Evolutionary conservation across 2,113 vertebrate species (phyloP).

Genomic region (Takifugu flavidus): DNA sequence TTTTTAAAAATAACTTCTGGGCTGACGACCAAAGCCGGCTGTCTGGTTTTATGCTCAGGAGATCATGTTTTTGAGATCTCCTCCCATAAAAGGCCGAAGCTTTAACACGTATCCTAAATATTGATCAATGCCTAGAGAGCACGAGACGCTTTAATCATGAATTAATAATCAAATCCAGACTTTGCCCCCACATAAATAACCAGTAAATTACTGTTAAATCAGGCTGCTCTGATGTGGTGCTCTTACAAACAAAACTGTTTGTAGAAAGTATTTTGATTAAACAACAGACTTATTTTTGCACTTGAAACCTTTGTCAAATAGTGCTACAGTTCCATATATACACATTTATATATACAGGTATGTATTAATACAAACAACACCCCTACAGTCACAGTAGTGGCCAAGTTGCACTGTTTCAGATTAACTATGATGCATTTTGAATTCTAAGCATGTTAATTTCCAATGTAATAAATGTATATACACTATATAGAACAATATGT

Average conservation of each 20-base stretch:
- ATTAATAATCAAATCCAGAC: too few relatives aligned
- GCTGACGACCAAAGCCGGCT: neutral
- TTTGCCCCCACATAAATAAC: neutral
- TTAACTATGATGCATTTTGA: too few relatives aligned
- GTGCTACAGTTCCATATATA: too few relatives aligned
- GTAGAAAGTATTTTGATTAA: neutral
- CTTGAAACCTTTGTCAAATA: neutral
- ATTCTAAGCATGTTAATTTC: too few relatives aligned
- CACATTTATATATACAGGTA: too few relatives aligned
- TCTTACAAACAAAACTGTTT: neutral
- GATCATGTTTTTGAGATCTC: neutral
- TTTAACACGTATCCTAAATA: neutral
- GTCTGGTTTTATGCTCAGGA: neutral
- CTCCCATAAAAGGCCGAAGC: slow-evolving; percentile 37
- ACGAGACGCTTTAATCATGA: neutral
- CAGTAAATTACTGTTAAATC: neutral
- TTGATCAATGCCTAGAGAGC: neutral
- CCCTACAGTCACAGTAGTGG: too few relatives aligned
- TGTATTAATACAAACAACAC: too few relatives aligned
- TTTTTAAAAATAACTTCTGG: too few relatives aligned
- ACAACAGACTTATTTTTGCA: neutral
- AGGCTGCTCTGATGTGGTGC: neutral
- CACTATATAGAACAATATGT: too few relatives aligned
- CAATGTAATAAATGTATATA: too few relatives aligned
- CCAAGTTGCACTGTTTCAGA: too few relatives aligned